Evolutionary conservation across 2,113 vertebrate genomes (phyloP).

Genomic region (Theristicus caerulescens): DNA sequence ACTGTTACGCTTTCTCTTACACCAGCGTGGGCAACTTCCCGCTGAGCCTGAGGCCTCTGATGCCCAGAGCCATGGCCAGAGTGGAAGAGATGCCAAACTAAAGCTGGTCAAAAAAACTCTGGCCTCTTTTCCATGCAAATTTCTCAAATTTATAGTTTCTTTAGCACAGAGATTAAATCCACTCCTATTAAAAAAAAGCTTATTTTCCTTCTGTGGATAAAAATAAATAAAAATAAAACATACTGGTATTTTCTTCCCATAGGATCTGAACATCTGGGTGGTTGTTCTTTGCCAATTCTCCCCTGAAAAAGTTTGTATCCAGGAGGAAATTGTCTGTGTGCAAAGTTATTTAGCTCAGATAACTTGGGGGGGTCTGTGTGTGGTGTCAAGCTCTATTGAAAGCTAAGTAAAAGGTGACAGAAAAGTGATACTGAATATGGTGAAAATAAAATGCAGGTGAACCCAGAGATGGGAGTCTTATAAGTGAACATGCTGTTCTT

Average conservation of each 20-base stretch:
- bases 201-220: neutral
- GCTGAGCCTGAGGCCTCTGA: neutral
- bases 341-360: neutral
- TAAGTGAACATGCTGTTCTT: fast-evolving
- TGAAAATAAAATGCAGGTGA: neutral
- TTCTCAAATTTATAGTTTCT: neutral
- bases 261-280: neutral
- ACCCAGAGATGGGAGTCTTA: neutral
- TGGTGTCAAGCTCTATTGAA: neutral
- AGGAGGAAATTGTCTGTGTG: neutral
- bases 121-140: neutral
- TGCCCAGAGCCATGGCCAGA: neutral
- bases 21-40: fast-evolving
- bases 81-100: neutral
- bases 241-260: neutral
- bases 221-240: neutral
- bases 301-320: neutral
- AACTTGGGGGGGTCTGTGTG: neutral
- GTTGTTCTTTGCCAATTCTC: neutral
- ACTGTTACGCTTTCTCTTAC: fast-evolving
- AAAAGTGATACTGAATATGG: fast-evolving
- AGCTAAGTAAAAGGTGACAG: neutral
- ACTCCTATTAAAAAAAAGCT: neutral
- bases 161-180: neutral
- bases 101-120: neutral